phyloP scores from a whole-genome alignment of 1,140 invertebrate genomes.

The Pollicipes pollicipes region DNA sequence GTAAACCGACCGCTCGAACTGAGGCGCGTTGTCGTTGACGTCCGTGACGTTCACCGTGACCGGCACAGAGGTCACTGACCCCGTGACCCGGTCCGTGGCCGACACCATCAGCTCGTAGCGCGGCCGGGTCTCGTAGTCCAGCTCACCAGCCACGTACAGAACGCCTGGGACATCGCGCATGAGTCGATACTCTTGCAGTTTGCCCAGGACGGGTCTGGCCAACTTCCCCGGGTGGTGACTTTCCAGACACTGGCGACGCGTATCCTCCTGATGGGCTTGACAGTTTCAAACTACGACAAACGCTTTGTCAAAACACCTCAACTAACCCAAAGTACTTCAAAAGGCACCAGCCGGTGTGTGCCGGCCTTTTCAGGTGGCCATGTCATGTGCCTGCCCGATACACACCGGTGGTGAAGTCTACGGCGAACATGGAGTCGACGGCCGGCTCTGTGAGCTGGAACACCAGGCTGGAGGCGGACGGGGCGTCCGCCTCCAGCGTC shows the following conservation, averaged over 20 bases:
- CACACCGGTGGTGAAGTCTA: constrained; percentile 73
- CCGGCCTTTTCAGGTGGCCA: too few species aligned
- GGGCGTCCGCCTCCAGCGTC: constrained; percentile 38
- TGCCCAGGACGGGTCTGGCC: too few species aligned
- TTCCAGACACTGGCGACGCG: too few species aligned
- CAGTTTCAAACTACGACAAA: too few species aligned
- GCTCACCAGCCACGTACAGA: background rate
- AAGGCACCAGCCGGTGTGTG: too few species aligned
- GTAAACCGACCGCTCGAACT: constrained; percentile 32
- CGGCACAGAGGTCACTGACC: constrained; percentile 44
- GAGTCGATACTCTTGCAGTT: too few species aligned
- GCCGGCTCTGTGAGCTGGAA: constrained; percentile 57
- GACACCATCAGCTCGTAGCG: constrained; percentile 56
- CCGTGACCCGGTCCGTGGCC: constrained; percentile 65
- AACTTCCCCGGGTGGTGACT: too few species aligned
- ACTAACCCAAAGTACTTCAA: too few species aligned
- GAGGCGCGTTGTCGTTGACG: constrained; percentile 72
- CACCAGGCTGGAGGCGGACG: constrained; percentile 41
- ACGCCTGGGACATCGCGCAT: background rate
- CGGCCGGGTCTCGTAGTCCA: constrained; percentile 22
- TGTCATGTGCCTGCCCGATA: too few species aligned
- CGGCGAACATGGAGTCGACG: constrained; percentile 58
- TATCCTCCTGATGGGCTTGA: too few species aligned
- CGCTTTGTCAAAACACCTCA: too few species aligned
- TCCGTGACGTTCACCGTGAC: constrained; percentile 59